These are phyloP conservation scores for Erebia palarica DNA, from an alignment of 2,888 invertebrate genomes.

Conservation along the genomic window DNA sequence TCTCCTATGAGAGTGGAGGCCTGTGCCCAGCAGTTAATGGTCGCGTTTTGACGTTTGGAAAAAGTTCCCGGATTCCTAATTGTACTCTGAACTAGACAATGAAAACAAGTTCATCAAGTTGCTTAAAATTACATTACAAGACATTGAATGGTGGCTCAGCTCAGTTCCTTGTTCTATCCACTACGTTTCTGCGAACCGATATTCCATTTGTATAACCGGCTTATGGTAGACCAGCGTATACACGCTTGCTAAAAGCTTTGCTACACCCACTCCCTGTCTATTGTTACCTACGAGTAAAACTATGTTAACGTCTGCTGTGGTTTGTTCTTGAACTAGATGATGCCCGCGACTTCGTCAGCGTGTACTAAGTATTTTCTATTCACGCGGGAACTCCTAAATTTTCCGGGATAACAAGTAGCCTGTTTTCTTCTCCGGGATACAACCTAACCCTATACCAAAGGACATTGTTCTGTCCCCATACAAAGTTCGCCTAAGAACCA, in stretches of 20 bases:
- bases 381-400: too few relatives aligned
- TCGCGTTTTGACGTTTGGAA: too few relatives aligned
- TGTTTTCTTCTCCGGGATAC: too few relatives aligned
- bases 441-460: too few relatives aligned
- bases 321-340: background rate
- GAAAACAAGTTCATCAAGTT: background rate
- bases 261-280: conserved; percentile 46
- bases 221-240: conserved; percentile 46
- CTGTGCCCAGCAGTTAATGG: too few relatives aligned
- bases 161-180: conserved; percentile 37
- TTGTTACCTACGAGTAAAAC: background rate
- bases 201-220: conserved; percentile 52
- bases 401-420: too few relatives aligned
- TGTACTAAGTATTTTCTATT: too few relatives aligned
- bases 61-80: too few relatives aligned
- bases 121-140: conserved; percentile 27
- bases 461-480: too few relatives aligned
- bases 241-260: conserved; percentile 60
- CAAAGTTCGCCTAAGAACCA: too few relatives aligned
- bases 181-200: conserved; percentile 43
- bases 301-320: background rate
- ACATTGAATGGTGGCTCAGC: conserved; percentile 32
- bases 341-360: too few relatives aligned
- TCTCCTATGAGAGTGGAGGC: too few relatives aligned
- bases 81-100: background rate